Percentiles rank a stretch among this genome's conserved stretches.
Conservation (phyloP, 2,888 invertebrate genomes). For the Standfussiana lucernea region DNA sequence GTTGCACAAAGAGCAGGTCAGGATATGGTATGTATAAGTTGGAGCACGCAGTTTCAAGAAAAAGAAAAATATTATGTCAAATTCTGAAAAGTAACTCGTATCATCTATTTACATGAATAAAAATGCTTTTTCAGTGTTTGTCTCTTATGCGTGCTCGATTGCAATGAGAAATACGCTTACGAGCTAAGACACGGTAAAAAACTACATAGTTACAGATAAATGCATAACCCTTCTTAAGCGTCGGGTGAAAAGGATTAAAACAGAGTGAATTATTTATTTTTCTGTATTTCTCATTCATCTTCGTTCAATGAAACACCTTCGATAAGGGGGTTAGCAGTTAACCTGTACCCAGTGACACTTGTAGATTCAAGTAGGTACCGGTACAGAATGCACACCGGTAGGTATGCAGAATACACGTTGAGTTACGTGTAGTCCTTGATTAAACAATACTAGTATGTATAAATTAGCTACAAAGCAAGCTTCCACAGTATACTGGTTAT, state of each 20-base stretch:
- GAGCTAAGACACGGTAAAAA: not conserved
- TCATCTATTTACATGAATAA: not conserved
- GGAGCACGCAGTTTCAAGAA: not conserved
- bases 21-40: too few species aligned
- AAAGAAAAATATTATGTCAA: too few species aligned
- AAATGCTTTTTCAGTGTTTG: not conserved
- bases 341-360: not conserved
- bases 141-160: not conserved
- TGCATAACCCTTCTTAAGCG: not conserved
- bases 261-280: not conserved
- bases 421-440: constrained; percentile 29
- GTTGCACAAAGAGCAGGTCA: too few species aligned
- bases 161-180: not conserved
- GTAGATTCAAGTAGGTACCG: not conserved
- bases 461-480: constrained; percentile 2
- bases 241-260: not conserved
- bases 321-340: not conserved
- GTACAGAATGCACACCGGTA: not conserved
- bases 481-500: constrained; percentile 5
- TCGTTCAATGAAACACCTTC: not conserved
- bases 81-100: not conserved
- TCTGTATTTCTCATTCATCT: not conserved
- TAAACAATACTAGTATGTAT: constrained; percentile 32
- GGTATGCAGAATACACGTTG: constrained; percentile 10
- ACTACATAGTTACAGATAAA: not conserved